Evolutionary conservation across 2,113 vertebrate genomes (phyloP), one percentile per base, ranked within the genome.

Genomic region (Malaclemys terrapin): DNA sequence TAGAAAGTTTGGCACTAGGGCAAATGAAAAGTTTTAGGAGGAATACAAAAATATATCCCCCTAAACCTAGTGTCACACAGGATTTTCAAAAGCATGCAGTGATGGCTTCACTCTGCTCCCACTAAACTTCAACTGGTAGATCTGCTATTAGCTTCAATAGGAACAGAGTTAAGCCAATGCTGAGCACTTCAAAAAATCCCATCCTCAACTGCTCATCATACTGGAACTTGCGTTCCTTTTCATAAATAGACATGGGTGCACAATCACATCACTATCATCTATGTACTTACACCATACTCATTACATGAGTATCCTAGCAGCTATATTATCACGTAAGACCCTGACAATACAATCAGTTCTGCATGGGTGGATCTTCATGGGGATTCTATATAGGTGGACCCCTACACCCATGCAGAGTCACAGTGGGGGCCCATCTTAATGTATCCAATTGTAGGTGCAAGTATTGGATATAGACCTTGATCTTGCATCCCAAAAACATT

Each of bases 361-460:
- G 4, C 81, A 75, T 27, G 81, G 38, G 7, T 1, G 3, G 45
- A 89, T 22, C 20, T 54, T 54, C 53, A 54, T 54, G 53, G 53
- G 6, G 20, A 22, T 20, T 54, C 53, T 59, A 24, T 27, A 13
- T 62, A n/a, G 7, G 8, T 75, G 72, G 24, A 59, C 42, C 16
- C 29, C 22, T 16, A 82, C 25, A 59, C 2, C 20, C 56, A 16
- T 20, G 29, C 17, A 54, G 22, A 54, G 17, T 2, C 10, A 2
- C 1, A 35, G 4, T 35, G 35, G 19, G 65, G 2, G 42, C 0
- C 2, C 75, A 59, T 5, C 42, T 27, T 19, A 54, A 62, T 6
- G 1, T 1, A 56, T 10, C 10, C 20, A 59, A 27, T 29, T 5
- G 31, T 0, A 7, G 5, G 59, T 83, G 22, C 50, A 9, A 29